Evolutionary conservation across 2,888 invertebrate genomes (phyloP), one percentile per base, ranked within the genome.

Genomic region (Polylopha cassiicola): DNA sequence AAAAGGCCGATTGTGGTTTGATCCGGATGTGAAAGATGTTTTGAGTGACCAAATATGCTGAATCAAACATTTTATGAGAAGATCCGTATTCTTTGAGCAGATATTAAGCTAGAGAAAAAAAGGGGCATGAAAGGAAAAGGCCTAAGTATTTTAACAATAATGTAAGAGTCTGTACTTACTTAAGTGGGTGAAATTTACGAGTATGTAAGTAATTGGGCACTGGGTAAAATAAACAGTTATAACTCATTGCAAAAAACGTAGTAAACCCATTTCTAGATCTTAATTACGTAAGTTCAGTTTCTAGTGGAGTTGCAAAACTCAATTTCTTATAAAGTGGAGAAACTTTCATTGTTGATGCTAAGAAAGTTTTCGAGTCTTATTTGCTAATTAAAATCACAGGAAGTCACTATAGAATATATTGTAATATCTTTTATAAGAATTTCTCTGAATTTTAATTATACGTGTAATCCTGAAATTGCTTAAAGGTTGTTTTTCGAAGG

Each of bases 1-100:
- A 57, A 67, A 69, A 65, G 62, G 61, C 63, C 64, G 59, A 65
- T 61, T 65, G 58, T 57, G 54, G 54, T 43, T 44, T 46, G 53
- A 56, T 53, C 50, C 54, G 41, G 47, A 39, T 49, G 53, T 58
- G 60, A 33, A 43, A 48, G 42, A 44, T 50, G 44, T 45, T 48
- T 46, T 46, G 31, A 52, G 42, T 43, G 43, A 44, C 46, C 38
- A 39, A 37, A 46, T 21, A 37, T 26, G 41, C 26, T 34, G 44
- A 48, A 31, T 38, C 34, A 37, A 44, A 36, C 33, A 17, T 27
- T 43, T 37, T 36, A 6, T 22, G 21, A 15, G 21, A 24, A 23
- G 34, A 23, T 17, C 13, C 28, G 18, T 41, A 20, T 29, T 9
- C 18, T 8, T 11, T 5, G n/a, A n/a, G 4, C 26, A 26, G 31